Percentiles rank a stretch among this genome's conserved stretches.
Evolutionary conservation across 2,113 vertebrate genomes (phyloP).

Genomic region (Herpetotheres cachinnans): DNA sequence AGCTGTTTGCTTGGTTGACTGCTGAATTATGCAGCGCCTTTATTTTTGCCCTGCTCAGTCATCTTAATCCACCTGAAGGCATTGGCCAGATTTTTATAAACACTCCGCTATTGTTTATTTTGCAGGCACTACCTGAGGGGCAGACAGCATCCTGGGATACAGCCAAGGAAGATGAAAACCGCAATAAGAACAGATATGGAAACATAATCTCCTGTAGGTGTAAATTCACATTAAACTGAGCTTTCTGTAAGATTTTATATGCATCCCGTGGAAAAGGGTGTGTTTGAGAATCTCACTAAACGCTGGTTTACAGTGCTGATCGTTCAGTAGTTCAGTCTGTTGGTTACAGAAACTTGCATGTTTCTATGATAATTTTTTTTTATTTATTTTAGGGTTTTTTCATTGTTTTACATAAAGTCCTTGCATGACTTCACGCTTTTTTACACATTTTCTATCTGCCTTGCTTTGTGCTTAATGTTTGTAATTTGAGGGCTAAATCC

Average conservation of each 20-base stretch:
- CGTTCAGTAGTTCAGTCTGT: not conserved
- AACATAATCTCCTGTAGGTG: constrained; percentile 99
- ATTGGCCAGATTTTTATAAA: not conserved
- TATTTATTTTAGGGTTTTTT: not conserved
- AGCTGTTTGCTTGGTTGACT: not conserved
- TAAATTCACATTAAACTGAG: constrained; percentile 42
- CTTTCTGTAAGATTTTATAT: not conserved
- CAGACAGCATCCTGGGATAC: constrained; percentile 97
- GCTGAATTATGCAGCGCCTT: not conserved
- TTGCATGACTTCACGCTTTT: not conserved
- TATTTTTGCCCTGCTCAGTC: not conserved
- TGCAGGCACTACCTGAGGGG: constrained; percentile 91
- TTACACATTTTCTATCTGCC: not conserved
- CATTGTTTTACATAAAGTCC: not conserved
- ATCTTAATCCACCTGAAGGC: not conserved
- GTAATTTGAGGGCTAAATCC: not conserved
- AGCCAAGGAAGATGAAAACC: constrained; percentile 96
- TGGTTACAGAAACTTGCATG: not conserved
- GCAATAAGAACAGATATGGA: constrained; percentile 97
- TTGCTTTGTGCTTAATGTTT: not conserved
- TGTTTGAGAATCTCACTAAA: not conserved
- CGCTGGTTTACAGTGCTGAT: not conserved
- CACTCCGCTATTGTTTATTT: not conserved
- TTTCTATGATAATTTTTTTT: not conserved
- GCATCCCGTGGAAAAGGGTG: not conserved